A percentile compares a stretch with the other conserved stretches of the same genome.
phyloP scores from a whole-genome alignment of 2,113 vertebrate species.

The Strix uralensis region DNA sequence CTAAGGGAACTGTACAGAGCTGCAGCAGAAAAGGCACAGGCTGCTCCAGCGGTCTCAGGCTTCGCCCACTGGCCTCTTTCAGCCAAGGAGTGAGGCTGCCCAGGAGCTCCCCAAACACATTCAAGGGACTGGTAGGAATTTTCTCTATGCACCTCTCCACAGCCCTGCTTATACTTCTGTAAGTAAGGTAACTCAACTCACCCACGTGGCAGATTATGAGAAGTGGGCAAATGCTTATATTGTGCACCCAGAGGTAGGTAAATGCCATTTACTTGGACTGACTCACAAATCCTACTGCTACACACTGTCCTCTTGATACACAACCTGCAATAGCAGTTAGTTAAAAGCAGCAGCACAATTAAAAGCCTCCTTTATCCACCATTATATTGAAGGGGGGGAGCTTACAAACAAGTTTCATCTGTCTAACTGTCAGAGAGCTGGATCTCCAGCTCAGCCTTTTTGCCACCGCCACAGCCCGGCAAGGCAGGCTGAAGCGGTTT shows the following conservation, averaged over 20 bases:
- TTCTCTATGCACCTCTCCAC: neutral
- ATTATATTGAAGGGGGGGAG: neutral
- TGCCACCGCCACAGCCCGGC: accelerated
- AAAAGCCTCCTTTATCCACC: neutral
- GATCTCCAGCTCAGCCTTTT: neutral
- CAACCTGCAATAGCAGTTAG: neutral
- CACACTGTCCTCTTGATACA: neutral
- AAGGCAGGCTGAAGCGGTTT: accelerated
- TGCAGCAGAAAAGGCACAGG: neutral
- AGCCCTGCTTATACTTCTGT: neutral
- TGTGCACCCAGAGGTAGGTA: accelerated
- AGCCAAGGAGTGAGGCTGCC: neutral
- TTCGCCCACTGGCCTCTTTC: neutral
- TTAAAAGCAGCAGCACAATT: neutral
- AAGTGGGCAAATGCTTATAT: neutral
- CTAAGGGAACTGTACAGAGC: neutral
- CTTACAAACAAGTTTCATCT: neutral
- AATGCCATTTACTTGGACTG: neutral
- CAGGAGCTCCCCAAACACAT: neutral
- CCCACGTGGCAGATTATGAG: neutral
- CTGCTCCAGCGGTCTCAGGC: neutral
- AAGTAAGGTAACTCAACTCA: neutral
- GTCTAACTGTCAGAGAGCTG: neutral
- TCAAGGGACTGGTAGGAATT: neutral
- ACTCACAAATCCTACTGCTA: neutral